Percentiles rank a stretch among this genome's conserved stretches.
Conservation (phyloP, 53 echinoderm and acorn worm genomes). For the Holothuria scabra region DNA sequence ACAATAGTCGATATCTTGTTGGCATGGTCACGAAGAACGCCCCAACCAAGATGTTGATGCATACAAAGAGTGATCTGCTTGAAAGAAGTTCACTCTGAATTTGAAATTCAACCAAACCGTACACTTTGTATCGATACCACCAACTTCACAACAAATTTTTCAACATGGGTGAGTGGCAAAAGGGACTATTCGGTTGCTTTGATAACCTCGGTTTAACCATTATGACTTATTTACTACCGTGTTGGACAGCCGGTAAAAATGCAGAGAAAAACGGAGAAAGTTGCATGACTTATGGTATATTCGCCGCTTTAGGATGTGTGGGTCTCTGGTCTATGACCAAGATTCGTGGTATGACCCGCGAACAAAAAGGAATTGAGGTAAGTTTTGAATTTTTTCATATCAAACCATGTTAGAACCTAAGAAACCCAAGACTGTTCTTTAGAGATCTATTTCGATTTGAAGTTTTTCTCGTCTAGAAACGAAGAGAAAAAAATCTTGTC, state of each 20-base stretch:
- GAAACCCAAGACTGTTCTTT: too few species aligned
- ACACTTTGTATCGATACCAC: too few species aligned
- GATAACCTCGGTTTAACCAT: conserved; percentile 76
- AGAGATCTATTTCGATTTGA: too few species aligned
- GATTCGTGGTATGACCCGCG: conserved; percentile 79
- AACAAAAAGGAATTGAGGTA: conserved; percentile 76
- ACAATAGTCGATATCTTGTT: too few species aligned
- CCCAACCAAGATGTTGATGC: too few species aligned
- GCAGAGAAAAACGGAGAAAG: conserved; percentile 77
- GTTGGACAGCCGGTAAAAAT: conserved; percentile 77
- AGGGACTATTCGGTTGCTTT: conserved; percentile 85
- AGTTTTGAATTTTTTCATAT: conserved; percentile 19
- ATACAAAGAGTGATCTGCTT: too few species aligned
- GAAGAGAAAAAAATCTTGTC: too few species aligned
- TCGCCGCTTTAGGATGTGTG: conserved; percentile 69
- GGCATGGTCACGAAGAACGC: too few species aligned
- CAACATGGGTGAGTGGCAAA: conserved; percentile 69
- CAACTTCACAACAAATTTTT: not conserved
- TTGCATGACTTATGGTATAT: conserved; percentile 68
- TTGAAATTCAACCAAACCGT: too few species aligned
- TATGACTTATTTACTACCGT: conserved; percentile 81
- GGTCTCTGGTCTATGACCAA: conserved; percentile 84
- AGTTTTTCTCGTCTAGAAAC: too few species aligned
- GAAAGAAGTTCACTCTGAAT: too few species aligned
- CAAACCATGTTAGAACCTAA: too few species aligned